Evolutionary conservation across 2,888 invertebrate species (phyloP).

Genomic region (Entomobrya multifasciata): DNA sequence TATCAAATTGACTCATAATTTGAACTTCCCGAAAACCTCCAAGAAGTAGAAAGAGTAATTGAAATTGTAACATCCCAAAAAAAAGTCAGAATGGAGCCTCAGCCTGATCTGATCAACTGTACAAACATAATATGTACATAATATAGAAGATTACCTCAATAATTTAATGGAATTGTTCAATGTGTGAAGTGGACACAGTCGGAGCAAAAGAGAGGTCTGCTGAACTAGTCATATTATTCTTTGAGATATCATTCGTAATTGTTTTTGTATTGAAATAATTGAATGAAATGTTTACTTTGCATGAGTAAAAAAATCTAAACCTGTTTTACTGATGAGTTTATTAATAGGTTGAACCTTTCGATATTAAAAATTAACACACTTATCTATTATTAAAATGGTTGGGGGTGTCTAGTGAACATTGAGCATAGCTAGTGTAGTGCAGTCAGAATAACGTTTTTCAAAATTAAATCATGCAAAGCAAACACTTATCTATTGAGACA

Average conservation of each 20-base stretch:
- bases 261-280: slow-evolving; percentile 20
- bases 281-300: slow-evolving; percentile 42
- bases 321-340: slow-evolving; percentile 59
- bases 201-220: too few species aligned
- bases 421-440: background rate
- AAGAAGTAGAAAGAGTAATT: background rate
- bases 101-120: background rate
- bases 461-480: background rate
- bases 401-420: background rate
- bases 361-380: slow-evolving; percentile 31
- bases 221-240: slow-evolving; percentile 35
- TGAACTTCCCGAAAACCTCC: background rate
- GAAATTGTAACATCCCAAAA: too few species aligned
- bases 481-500: too few species aligned
- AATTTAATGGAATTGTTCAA: slow-evolving; percentile 11
- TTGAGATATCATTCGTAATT: slow-evolving; percentile 37
- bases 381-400: background rate
- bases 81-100: background rate
- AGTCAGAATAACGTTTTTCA: background rate
- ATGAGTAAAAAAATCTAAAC: slow-evolving; percentile 49
- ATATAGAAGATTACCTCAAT: too few species aligned
- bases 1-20: slow-evolving; percentile 8
- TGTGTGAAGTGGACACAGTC: slow-evolving; percentile 14
- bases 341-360: slow-evolving; percentile 25
- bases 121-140: background rate